These are phyloP conservation scores for Carcharodon carcharias DNA, from an alignment of 2,797 vertebrate species.

Conservation along the genomic window DNA sequence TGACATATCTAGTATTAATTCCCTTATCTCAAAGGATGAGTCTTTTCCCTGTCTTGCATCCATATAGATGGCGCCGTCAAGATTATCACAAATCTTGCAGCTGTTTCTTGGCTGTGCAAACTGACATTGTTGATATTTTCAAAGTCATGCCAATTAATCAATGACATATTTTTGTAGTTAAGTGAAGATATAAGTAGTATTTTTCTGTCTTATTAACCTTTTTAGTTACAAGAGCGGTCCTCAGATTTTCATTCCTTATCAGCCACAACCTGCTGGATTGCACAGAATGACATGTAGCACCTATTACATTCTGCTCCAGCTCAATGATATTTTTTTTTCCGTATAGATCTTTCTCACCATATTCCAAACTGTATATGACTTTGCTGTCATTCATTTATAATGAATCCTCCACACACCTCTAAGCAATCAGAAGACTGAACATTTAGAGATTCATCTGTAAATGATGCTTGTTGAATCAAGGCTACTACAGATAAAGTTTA, in stretches of 20 bases:
- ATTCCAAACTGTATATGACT: constrained; percentile 15
- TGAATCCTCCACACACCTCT: constrained; percentile 7
- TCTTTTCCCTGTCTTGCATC: constrained; percentile 32
- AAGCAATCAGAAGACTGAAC: neutral
- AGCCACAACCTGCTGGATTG: neutral
- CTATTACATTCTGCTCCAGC: neutral
- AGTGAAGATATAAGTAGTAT: constrained; percentile 1
- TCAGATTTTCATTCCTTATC: constrained; percentile 29
- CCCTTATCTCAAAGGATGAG: constrained; percentile 33
- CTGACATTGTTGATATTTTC: constrained; percentile 37
- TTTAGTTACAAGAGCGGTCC: constrained; percentile 23
- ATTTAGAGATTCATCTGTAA: constrained; percentile 17
- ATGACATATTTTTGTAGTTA: constrained; percentile 20
- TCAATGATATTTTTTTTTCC: neutral
- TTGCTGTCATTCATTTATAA: constrained; percentile 27
- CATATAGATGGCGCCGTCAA: constrained; percentile 24
- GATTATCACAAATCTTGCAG: constrained; percentile 36
- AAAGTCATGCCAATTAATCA: constrained; percentile 27
- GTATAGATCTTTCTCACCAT: constrained; percentile 7
- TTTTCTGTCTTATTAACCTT: constrained; percentile 32
- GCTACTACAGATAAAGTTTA: neutral
- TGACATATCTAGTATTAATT: constrained; percentile 32
- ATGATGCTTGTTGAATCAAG: neutral
- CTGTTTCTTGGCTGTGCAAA: neutral
- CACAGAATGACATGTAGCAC: neutral